Evolutionary conservation across 2,888 invertebrate genomes (phyloP).

Genomic region (Sepiola atlantica): DNA sequence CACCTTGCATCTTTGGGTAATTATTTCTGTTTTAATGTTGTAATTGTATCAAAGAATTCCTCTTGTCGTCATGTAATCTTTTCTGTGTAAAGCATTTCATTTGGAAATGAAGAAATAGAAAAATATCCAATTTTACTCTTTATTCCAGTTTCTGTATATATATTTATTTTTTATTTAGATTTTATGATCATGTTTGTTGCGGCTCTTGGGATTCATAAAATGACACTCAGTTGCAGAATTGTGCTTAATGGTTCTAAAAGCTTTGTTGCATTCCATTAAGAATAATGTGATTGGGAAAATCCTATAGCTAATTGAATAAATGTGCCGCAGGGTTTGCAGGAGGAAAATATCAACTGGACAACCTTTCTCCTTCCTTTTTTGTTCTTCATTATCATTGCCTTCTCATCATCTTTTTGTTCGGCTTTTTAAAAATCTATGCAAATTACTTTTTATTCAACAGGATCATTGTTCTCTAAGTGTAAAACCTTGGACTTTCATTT

Average conservation of each 20-base stretch:
- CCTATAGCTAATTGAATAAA: slow-evolving; percentile 22
- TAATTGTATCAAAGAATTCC: slow-evolving; percentile 3
- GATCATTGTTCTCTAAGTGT: background rate
- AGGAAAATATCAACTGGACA: slow-evolving; percentile 32
- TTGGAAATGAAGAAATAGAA: background rate
- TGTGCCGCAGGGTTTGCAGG: background rate
- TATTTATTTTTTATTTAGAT: background rate
- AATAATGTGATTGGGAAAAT: slow-evolving; percentile 23
- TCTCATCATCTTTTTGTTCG: background rate
- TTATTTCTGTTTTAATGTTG: background rate
- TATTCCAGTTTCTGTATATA: background rate
- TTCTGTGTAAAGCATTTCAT: background rate
- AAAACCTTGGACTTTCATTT: background rate
- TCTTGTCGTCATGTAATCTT: background rate
- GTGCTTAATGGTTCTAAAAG: slow-evolving; percentile 32
- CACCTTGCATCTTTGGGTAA: slow-evolving; percentile 19
- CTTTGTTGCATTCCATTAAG: slow-evolving; percentile 32
- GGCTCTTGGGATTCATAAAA: slow-evolving; percentile 13
- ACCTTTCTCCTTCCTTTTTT: background rate
- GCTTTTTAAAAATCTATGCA: slow-evolving; percentile 23
- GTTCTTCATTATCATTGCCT: background rate
- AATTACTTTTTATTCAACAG: slow-evolving; percentile 13
- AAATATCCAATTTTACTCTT: background rate
- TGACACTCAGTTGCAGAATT: background rate
- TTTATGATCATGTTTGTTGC: background rate